Conservation (phyloP, 2,797 vertebrate species). For the Crocidura indochinensis region DNA sequence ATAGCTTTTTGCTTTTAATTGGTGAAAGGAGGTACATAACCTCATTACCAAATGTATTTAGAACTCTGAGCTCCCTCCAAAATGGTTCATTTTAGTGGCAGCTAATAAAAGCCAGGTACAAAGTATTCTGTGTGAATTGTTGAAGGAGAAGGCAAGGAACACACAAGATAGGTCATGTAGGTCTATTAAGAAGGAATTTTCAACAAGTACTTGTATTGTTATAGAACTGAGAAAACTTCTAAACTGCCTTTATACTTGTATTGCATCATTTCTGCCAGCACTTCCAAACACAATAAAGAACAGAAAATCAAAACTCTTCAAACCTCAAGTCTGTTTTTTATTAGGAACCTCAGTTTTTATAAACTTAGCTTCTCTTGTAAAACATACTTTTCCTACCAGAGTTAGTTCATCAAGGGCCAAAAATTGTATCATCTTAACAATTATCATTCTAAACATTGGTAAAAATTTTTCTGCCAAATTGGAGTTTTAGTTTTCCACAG, state of each 20-base stretch:
- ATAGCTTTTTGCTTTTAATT: slow-evolving; percentile 61
- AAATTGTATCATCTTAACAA: slow-evolving; percentile 8
- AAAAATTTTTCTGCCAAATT: slow-evolving; percentile 11
- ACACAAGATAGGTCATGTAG: not conserved
- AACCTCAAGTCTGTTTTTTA: slow-evolving; percentile 68
- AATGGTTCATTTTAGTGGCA: not conserved
- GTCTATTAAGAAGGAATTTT: slow-evolving; percentile 24
- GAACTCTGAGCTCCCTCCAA: not conserved
- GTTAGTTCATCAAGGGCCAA: slow-evolving; percentile 12
- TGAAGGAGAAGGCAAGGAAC: slow-evolving; percentile 35
- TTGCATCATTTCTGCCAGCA: slow-evolving; percentile 63
- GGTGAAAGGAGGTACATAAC: slow-evolving; percentile 53
- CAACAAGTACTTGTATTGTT: slow-evolving; percentile 6
- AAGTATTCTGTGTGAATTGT: not conserved
- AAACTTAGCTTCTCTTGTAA: slow-evolving; percentile 59
- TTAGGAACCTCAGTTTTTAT: slow-evolving; percentile 63
- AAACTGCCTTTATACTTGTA: slow-evolving; percentile 45
- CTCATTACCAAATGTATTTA: slow-evolving; percentile 48
- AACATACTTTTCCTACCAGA: slow-evolving; percentile 61
- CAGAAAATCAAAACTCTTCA: slow-evolving; percentile 48
- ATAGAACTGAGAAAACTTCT: slow-evolving; percentile 28
- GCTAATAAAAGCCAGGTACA: not conserved
- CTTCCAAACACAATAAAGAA: slow-evolving; percentile 61
- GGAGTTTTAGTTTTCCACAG: slow-evolving; percentile 46
- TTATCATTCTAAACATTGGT: slow-evolving; percentile 46